Base-by-base conservation (phyloP, 2,888 invertebrate species). In the Philopedon plagiatum region DNA sequence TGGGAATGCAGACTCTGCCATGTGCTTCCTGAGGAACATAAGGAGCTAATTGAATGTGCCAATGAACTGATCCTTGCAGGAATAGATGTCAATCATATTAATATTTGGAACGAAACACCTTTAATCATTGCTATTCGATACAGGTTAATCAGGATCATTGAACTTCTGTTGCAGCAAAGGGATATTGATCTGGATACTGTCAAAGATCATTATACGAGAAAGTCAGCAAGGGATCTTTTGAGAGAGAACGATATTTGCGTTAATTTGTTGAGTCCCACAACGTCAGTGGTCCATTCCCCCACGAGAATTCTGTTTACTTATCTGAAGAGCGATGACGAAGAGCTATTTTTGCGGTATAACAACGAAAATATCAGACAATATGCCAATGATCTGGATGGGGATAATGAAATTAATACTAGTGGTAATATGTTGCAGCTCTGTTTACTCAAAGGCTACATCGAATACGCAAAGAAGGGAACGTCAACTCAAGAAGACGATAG, bases 101-200 rank as follows among this genome's bases (percentile, higher is more conserved):
- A 80, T 56, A 77, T 78, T 58, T 80, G 78, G 79, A 76, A 77
- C 19, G 80, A 80, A 72, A 78, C 79, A 5, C 78, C 80, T 0
- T 68, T 80, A n/a, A 68, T 78, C 19, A 60, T 80, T n/a, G 80
- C 80, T 7, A 73, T 78, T 0, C 74, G 76, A 57, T 75, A 77
- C 60, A 74, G 76, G 41, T 76, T 75, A 26, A 60, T 63, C 11
- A 29, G 64, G 7, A 72, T 78, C 5, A 74, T 78, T 7, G 37
- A 76, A 15, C n/a, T 75, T 1, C 26, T 80, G 9, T 39, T 78
- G 11, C 67, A 63, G 15, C 39, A 62, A n/a, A 51, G 54, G 23
- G 67, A 67, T 21, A 70, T 78, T 13, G 78, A 79, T 68, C 44
- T 80, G 21, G 79, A 80, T 51, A 75, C 73, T 4, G 75, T 75